These are phyloP conservation scores for Cheilosia vulpina DNA, from an alignment of 2,888 invertebrate genomes.

Conservation along the genomic window DNA sequence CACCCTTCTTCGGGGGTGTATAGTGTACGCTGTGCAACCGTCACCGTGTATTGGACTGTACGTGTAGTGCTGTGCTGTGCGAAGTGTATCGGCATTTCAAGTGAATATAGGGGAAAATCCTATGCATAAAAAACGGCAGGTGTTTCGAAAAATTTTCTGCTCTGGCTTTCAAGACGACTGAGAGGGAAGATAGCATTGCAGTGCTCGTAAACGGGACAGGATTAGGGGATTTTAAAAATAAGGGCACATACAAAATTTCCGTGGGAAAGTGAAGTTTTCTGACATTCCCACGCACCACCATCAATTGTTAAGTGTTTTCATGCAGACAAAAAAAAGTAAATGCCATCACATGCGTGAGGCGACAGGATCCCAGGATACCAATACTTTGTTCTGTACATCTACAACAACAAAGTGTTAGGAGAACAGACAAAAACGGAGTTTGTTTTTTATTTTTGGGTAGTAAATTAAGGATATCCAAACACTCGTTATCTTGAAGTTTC, in stretches of 20 bases:
- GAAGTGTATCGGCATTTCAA: slow-evolving; percentile 49
- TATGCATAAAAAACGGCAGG: slow-evolving; percentile 82
- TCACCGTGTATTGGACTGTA: neutral
- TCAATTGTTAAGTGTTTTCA: slow-evolving; percentile 58
- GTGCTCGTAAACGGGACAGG: slow-evolving; percentile 22
- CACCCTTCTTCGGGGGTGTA: slow-evolving; percentile 65
- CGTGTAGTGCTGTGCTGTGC: slow-evolving; percentile 25
- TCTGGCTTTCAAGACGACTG: slow-evolving; percentile 30
- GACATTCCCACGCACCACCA: slow-evolving; percentile 80
- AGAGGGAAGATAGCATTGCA: slow-evolving; percentile 22
- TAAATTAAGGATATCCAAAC: slow-evolving; percentile 63
- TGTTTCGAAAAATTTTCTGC: slow-evolving; percentile 77
- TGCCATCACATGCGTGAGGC: slow-evolving; percentile 55
- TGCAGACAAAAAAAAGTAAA: slow-evolving; percentile 26
- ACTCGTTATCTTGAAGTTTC: slow-evolving; percentile 58
- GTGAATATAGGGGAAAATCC: slow-evolving; percentile 74
- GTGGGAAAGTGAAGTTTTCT: slow-evolving; percentile 80
- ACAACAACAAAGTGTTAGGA: slow-evolving; percentile 39
- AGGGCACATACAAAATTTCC: slow-evolving; percentile 75
- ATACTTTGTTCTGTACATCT: slow-evolving; percentile 37
- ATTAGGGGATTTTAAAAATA: slow-evolving; percentile 42
- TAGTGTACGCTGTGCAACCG: slow-evolving; percentile 34
- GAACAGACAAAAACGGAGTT: slow-evolving; percentile 6
- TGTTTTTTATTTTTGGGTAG: slow-evolving; percentile 22
- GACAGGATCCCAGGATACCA: slow-evolving; percentile 60